Conservation (phyloP, 1,140 invertebrate genomes). For the Theocolax elegans region DNA sequence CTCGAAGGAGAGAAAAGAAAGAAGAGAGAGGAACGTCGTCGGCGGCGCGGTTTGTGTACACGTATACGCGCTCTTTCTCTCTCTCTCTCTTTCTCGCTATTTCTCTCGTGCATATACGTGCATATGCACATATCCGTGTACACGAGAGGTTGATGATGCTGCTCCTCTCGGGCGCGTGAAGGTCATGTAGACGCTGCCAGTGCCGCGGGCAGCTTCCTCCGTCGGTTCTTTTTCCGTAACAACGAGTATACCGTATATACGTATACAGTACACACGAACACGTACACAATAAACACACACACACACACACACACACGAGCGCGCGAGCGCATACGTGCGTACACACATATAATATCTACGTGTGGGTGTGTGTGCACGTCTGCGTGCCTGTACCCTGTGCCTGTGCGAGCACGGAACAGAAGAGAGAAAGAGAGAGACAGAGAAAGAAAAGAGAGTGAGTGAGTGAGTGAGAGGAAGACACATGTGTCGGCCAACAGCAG, state of each 20-base stretch:
- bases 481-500: slow-evolving; percentile 3
- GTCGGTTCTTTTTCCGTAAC: too few relatives aligned
- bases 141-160: slow-evolving; percentile 27
- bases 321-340: too few relatives aligned
- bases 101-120: not conserved
- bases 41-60: not conserved
- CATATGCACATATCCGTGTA: not conserved
- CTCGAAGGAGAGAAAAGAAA: not conserved
- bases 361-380: too few relatives aligned
- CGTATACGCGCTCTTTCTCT: not conserved
- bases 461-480: not conserved
- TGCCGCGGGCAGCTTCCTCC: too few relatives aligned
- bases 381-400: too few relatives aligned
- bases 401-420: not conserved
- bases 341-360: too few relatives aligned
- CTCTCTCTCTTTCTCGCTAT: too few relatives aligned
- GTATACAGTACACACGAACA: too few relatives aligned
- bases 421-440: not conserved
- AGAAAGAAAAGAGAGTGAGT: not conserved
- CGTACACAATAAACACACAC: too few relatives aligned
- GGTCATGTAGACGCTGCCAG: slow-evolving; percentile 26
- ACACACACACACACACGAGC: too few relatives aligned
- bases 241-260: too few relatives aligned
- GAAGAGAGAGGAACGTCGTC: not conserved
- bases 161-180: slow-evolving; percentile 34